A percentile compares a stretch with the other conserved stretches of the same genome.
Evolutionary conservation across 2,888 invertebrate species (phyloP).

Genomic region (Venustoraphidia nigricollis): DNA sequence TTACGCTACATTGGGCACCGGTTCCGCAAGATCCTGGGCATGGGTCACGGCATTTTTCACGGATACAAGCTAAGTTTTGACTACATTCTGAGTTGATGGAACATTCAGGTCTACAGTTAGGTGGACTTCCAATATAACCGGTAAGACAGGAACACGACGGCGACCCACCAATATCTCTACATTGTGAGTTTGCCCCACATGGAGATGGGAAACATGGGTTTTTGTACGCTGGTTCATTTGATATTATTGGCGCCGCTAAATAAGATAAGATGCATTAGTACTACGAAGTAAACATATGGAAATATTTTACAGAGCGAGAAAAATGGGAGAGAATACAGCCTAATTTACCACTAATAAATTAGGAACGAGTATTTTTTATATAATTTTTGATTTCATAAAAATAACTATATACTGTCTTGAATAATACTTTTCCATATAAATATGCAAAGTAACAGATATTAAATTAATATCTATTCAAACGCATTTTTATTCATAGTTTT

Average conservation of each 20-base stretch:
- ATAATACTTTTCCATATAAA: too few relatives aligned
- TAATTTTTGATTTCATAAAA: too few relatives aligned
- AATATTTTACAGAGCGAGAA: too few relatives aligned
- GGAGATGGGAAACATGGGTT: constrained; percentile 34
- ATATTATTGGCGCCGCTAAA: constrained; percentile 14
- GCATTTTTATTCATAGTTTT: background rate
- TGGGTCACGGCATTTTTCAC: constrained; percentile 62
- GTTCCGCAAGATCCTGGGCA: constrained; percentile 65
- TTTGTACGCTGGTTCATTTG: constrained; percentile 11
- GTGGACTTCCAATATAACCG: constrained; percentile 32
- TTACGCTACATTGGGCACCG: constrained; percentile 44
- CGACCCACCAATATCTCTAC: constrained; percentile 36
- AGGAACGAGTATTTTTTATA: too few relatives aligned
- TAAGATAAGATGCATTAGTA: constrained; percentile 8
- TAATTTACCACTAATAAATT: too few relatives aligned
- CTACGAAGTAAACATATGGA: constrained; percentile 5
- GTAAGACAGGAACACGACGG: constrained; percentile 45
- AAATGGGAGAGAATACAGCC: too few relatives aligned
- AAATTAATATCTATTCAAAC: too few relatives aligned
- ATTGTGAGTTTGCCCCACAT: constrained; percentile 39
- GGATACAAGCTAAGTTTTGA: constrained; percentile 59
- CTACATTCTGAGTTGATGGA: constrained; percentile 60
- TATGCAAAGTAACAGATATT: too few relatives aligned
- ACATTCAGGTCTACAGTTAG: constrained; percentile 54
- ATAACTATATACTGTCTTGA: too few relatives aligned